phyloP scores from a whole-genome alignment of 2,888 invertebrate species.

The Lapara coniferarum region DNA sequence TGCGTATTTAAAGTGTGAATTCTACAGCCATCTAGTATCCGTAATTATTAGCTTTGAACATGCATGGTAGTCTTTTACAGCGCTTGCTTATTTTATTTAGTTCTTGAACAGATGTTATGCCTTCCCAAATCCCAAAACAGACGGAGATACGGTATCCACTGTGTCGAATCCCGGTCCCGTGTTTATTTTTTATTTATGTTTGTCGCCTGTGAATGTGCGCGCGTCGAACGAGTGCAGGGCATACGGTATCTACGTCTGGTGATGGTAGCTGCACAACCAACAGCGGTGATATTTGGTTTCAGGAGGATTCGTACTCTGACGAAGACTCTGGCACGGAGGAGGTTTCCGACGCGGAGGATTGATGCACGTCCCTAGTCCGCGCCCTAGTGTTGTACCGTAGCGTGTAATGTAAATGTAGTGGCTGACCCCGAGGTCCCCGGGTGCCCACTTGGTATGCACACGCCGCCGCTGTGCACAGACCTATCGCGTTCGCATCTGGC shows the following conservation, averaged over 20 bases:
- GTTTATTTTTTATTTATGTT: conserved; percentile 13
- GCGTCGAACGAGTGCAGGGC: conserved; percentile 30
- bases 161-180: conserved; percentile 37
- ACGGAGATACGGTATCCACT: conserved; percentile 65
- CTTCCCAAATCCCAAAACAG: conserved; percentile 45
- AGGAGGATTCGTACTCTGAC: conserved; percentile 81
- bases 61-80: conserved; percentile 67
- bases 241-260: conserved; percentile 71
- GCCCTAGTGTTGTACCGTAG: conserved; percentile 46
- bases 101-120: conserved; percentile 3
- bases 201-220: conserved; percentile 7
- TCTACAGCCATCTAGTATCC: conserved; percentile 77
- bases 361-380: conserved; percentile 58
- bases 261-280: conserved; percentile 61
- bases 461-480: conserved; percentile 39
- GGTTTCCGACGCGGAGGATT: conserved; percentile 77
- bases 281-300: conserved; percentile 75
- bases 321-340: conserved; percentile 80
- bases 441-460: conserved; percentile 33
- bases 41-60: conserved; percentile 46
- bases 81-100: conserved; percentile 53
- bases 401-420: conserved; percentile 23
- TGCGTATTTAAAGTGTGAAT: conserved; percentile 59
- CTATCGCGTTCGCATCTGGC: conserved; percentile 59
- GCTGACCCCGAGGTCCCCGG: not conserved